Evolutionary conservation across 1,140 invertebrate genomes (phyloP), one percentile per base, ranked within the genome.

Genomic region (Eriosoma lanigerum): DNA sequence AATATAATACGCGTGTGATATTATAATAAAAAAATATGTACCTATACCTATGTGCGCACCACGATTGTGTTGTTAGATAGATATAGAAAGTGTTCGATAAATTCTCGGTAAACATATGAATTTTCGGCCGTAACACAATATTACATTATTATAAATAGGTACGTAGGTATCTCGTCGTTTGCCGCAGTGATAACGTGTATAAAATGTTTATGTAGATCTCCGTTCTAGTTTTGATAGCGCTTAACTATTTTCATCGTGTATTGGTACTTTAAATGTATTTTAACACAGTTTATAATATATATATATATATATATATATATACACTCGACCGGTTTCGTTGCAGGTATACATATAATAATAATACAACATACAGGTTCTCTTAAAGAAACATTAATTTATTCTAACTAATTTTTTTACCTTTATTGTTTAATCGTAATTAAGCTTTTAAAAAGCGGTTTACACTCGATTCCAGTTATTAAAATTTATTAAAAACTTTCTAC

Each of bases 161-260:
- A 38, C 32, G 32, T 38, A n/a, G n/a, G n/a, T n/a, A n/a, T 38
- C 32, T 38, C 3, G 32, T 38, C 32, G 32, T 38, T 38, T 38
- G 8, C n/a, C n/a, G n/a, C 8, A 38, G 32, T 38, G 3, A 38
- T 38, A 4, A 38, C 8, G 32, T 38, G 52, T n/a, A 4, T 3
- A 12, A 50, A 70, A 48, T 70, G 29, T 64, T 48, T 70, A 70
- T 70, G 24, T 70, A 70, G 13, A 48, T 48, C 13, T 46, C 17
- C 1, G 66, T 70, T 70, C 46, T 70, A 70, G 44, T 70, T 70
- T 70, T 24, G 26, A 70, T 24, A 68, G 17, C n/a, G n/a, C 48
- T 48, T 70, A 38, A 21, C 62, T 70, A 44, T 48, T 70, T 70
- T 70, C 48, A 70, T n/a, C n/a, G n/a, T n/a, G n/a, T n/a, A n/a